phyloP scores from a whole-genome alignment of 1,140 invertebrate species.

The Platorchestia sp. region DNA sequence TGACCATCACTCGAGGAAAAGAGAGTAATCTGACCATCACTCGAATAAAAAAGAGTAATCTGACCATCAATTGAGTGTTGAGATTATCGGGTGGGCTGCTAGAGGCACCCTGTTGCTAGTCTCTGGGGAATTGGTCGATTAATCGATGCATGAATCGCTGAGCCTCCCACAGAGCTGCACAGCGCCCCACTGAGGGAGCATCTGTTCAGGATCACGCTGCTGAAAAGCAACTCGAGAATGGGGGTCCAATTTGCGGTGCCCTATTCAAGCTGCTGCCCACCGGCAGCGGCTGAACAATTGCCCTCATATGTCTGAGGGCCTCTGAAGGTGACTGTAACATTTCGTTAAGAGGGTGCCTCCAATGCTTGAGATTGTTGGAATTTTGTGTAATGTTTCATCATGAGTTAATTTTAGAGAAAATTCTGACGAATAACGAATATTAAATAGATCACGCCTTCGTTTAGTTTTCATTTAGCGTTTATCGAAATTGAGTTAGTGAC shows the following conservation, averaged over 20 bases:
- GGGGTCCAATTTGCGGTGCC: neutral
- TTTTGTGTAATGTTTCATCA: too few species aligned
- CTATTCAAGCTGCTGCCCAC: neutral
- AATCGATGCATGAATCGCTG: neutral
- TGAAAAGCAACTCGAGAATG: neutral
- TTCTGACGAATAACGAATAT: too few species aligned
- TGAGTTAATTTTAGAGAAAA: too few species aligned
- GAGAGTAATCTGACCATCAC: neutral
- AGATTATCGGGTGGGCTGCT: neutral
- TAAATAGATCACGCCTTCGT: too few species aligned
- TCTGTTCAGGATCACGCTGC: neutral
- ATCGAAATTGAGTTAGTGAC: too few species aligned
- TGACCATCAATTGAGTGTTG: neutral
- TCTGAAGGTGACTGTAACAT: too few species aligned
- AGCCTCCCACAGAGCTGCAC: neutral
- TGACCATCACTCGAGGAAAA: too few species aligned
- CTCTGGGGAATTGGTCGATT: neutral
- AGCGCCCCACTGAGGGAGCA: neutral
- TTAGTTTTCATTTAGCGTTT: too few species aligned
- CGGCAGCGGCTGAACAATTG: too few species aligned
- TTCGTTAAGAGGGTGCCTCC: too few species aligned
- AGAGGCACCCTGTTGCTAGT: neutral
- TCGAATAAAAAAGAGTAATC: neutral
- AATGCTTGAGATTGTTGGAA: too few species aligned
- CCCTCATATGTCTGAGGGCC: too few species aligned